phyloP scores from a whole-genome alignment of 1,140 invertebrate species.

The Uloborus diversus region DNA sequence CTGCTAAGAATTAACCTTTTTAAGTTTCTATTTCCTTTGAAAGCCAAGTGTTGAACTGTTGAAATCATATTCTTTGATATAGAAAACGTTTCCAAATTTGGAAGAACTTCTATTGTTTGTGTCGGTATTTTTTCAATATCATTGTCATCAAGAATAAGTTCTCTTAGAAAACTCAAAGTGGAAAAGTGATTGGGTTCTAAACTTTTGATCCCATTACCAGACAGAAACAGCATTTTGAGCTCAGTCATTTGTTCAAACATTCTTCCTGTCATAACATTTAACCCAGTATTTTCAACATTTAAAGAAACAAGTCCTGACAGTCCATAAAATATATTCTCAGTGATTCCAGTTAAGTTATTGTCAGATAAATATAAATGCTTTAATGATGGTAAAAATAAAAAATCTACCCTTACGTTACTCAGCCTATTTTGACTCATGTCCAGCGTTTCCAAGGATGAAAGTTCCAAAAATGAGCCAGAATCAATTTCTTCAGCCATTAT shows the following conservation, averaged over 20 bases:
- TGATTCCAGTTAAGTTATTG: slow-evolving; percentile 67
- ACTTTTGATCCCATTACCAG: slow-evolving; percentile 74
- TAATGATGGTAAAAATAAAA: slow-evolving; percentile 55
- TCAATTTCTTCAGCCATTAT: slow-evolving; percentile 73
- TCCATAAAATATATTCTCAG: slow-evolving; percentile 61
- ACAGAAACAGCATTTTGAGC: slow-evolving; percentile 76
- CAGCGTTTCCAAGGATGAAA: slow-evolving; percentile 75
- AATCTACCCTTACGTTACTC: slow-evolving; percentile 54
- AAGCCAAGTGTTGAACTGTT: slow-evolving; percentile 49
- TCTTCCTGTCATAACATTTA: slow-evolving; percentile 26
- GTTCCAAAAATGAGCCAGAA: slow-evolving; percentile 71
- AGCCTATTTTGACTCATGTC: slow-evolving; percentile 79
- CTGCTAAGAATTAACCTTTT: slow-evolving; percentile 70
- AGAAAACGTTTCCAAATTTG: slow-evolving; percentile 72
- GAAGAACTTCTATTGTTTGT: slow-evolving; percentile 76
- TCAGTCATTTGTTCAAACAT: slow-evolving; percentile 70
- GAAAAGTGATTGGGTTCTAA: slow-evolving; percentile 70
- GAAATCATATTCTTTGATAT: slow-evolving; percentile 61
- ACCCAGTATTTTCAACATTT: slow-evolving; percentile 50
- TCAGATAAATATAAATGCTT: slow-evolving; percentile 73
- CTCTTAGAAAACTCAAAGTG: slow-evolving; percentile 72
- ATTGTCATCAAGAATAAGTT: slow-evolving; percentile 78
- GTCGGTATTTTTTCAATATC: slow-evolving; percentile 79
- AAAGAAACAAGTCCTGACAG: slow-evolving; percentile 28
- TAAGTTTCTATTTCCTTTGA: slow-evolving; percentile 55